Conservation (phyloP, 2,888 invertebrate species). For the Dasysyrphus tricinctus region DNA sequence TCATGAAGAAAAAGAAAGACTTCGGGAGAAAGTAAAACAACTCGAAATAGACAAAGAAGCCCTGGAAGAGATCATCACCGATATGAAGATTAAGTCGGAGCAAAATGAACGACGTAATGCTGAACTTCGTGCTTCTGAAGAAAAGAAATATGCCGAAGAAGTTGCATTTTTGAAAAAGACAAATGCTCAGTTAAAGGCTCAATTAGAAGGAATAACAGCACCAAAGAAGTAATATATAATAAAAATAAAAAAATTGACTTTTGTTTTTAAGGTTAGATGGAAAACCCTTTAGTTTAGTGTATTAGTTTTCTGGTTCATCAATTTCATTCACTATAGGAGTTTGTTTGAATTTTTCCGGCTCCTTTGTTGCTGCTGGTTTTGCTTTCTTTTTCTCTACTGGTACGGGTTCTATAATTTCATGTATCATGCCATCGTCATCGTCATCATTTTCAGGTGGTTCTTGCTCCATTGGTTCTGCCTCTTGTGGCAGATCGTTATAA, state of each 20-base stretch:
- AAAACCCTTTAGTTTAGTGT: conserved; percentile 27
- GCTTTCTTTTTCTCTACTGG: conserved; percentile 43
- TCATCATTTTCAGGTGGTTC: conserved; percentile 63
- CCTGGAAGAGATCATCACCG: conserved; percentile 84
- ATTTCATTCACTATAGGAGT: conserved; percentile 85
- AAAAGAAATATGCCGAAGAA: conserved; percentile 96
- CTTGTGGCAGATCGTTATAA: conserved; percentile 84
- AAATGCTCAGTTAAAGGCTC: conserved; percentile 96
- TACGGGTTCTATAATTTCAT: conserved; percentile 64
- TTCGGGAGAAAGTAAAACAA: conserved; percentile 89
- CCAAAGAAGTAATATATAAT: conserved; percentile 92
- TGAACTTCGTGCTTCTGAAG: conserved; percentile 94
- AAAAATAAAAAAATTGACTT: not conserved
- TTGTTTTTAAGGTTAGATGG: conserved; percentile 30
- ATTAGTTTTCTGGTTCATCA: conserved; percentile 77
- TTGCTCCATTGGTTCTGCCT: conserved; percentile 78
- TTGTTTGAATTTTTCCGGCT: conserved; percentile 79
- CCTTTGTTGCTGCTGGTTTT: conserved; percentile 49
- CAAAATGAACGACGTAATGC: conserved; percentile 92
- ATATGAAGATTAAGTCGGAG: conserved; percentile 89
- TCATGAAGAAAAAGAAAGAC: conserved; percentile 89
- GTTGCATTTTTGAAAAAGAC: conserved; percentile 96
- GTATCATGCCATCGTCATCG: conserved; percentile 19
- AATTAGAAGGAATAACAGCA: conserved; percentile 96
- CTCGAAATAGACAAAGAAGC: conserved; percentile 85